These are phyloP conservation scores for Gambelia wislizenii DNA, from an alignment of 2,797 vertebrate species.

Conservation along the genomic window DNA sequence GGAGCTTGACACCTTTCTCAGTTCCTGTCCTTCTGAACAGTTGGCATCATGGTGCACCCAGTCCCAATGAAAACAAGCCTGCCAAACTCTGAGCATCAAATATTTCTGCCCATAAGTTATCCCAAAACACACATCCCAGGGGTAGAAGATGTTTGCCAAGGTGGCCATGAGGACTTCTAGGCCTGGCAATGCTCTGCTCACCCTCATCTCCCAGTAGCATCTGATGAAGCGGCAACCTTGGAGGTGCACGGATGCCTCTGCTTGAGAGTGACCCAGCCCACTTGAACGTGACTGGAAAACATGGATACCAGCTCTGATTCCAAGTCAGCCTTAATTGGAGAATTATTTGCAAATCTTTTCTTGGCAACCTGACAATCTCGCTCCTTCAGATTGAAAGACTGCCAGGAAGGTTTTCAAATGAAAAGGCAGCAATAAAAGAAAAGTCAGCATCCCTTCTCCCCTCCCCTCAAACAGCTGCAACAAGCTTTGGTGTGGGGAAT, in stretches of 20 bases:
- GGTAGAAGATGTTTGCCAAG: no score
- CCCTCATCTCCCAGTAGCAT: neutral
- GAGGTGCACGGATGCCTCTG: constrained; percentile 49
- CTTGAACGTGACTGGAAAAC: constrained; percentile 22
- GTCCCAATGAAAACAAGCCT: neutral
- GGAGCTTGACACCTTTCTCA: no score
- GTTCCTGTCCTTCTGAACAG: no score
- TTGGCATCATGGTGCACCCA: no score
- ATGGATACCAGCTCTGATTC: constrained; percentile 40
- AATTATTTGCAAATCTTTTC: constrained; percentile 54
- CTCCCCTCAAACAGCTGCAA: constrained; percentile 56
- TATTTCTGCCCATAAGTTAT: no score
- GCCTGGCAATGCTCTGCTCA: fast-evolving
- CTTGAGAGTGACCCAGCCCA: constrained; percentile 31
- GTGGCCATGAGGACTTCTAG: no score
- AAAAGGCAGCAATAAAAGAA: constrained; percentile 62
- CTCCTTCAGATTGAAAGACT: constrained; percentile 61
- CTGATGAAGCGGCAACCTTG: fast-evolving
- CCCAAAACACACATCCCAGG: no score
- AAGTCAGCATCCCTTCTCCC: neutral
- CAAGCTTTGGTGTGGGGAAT: constrained; percentile 4
- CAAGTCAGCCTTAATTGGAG: constrained; percentile 40
- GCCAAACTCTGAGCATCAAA: no score
- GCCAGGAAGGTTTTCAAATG: constrained; percentile 62
- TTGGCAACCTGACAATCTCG: constrained; percentile 49